Evolutionary conservation across 2,888 invertebrate species (phyloP).

Genomic region (Cenopis cana): DNA sequence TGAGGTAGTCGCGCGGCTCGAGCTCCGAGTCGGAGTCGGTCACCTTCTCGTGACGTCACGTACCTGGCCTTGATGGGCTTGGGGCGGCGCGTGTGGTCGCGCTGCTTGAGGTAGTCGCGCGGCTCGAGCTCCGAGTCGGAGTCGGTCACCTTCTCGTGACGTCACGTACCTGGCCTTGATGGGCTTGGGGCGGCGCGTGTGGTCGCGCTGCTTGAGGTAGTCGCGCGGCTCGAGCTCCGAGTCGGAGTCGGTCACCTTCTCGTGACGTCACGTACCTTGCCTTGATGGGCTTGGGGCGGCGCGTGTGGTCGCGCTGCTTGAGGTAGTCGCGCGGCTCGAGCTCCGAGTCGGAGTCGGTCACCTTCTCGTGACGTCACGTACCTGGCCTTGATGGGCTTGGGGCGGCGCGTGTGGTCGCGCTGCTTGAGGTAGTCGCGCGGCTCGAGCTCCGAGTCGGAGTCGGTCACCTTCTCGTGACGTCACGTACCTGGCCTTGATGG

Average conservation of each 20-base stretch:
- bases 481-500: conserved; percentile 90
- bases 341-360: conserved; percentile 93
- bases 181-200: conserved; percentile 95
- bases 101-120: conserved; percentile 67
- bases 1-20: conserved; percentile 77
- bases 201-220: conserved; percentile 83
- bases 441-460: conserved; percentile 91
- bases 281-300: conserved; percentile 96
- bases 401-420: conserved; percentile 92
- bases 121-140: conserved; percentile 91
- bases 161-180: conserved; percentile 88
- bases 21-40: conserved; percentile 93
- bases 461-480: conserved; percentile 90
- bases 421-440: conserved; percentile 73
- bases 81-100: conserved; percentile 93
- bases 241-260: conserved; percentile 94
- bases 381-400: conserved; percentile 95
- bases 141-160: conserved; percentile 91
- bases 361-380: conserved; percentile 86
- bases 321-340: conserved; percentile 83
- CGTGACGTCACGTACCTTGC: conserved; percentile 82
- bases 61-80: conserved; percentile 94
- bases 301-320: conserved; percentile 88
- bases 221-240: conserved; percentile 87
- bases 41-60: conserved; percentile 87